Conservation (phyloP, 2,113 vertebrate genomes). For the Colossoma macropomum region DNA sequence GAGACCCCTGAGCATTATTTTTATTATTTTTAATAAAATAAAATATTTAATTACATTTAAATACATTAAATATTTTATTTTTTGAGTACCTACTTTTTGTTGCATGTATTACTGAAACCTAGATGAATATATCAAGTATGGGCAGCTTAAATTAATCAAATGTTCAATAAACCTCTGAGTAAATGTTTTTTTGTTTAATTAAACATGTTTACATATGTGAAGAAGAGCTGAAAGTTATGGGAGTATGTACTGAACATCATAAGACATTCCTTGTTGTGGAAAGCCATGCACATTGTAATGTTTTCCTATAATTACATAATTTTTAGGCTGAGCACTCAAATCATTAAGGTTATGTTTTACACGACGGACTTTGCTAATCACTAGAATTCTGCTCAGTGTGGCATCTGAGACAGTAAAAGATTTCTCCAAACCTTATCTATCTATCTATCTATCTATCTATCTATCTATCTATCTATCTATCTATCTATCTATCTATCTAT, state of each 20-base stretch:
- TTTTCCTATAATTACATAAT: neutral
- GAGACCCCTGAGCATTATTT: too few species aligned
- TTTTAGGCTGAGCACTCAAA: neutral
- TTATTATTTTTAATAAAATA: too few species aligned
- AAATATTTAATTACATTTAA: too few species aligned
- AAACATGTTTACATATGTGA: neutral
- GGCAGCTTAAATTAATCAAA: too few species aligned
- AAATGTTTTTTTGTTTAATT: neutral
- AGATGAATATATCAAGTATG: too few species aligned
- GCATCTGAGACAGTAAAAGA: neutral
- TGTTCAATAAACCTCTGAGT: too few species aligned
- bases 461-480: too few species aligned
- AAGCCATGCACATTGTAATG: neutral
- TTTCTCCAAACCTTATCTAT: neutral
- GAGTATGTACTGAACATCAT: neutral
- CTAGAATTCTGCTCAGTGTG: neutral
- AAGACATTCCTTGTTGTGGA: neutral
- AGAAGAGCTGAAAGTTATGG: neutral
- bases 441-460: too few species aligned
- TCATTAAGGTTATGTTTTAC: neutral
- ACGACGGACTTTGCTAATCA: neutral
- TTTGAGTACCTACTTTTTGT: too few species aligned
- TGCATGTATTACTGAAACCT: too few species aligned
- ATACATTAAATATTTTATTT: too few species aligned
- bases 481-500: too few species aligned